Evolutionary conservation across 2,888 invertebrate species (phyloP).

Genomic region (Scelioninae gen. 2): DNA sequence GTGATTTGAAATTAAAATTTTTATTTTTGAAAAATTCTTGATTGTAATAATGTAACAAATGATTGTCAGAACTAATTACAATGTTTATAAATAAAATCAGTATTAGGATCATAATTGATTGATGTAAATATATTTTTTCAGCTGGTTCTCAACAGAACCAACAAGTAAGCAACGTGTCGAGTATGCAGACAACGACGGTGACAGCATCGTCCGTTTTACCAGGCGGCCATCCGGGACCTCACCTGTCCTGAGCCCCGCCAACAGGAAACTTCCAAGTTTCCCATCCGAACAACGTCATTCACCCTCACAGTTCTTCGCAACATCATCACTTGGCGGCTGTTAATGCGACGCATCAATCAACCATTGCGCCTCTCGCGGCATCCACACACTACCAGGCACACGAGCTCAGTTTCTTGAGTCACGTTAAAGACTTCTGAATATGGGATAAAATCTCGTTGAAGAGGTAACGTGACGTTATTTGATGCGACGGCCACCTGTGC

Average conservation of each 20-base stretch:
- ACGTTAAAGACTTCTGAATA: slow-evolving; percentile 75
- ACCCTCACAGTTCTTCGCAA: slow-evolving; percentile 69
- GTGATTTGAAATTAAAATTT: neutral
- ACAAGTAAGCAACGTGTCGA: slow-evolving; percentile 72
- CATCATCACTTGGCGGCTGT: slow-evolving; percentile 71
- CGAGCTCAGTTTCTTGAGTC: slow-evolving; percentile 72
- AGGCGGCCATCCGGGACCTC: slow-evolving; percentile 73
- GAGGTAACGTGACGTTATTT: slow-evolving; percentile 68
- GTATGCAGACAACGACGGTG: slow-evolving; percentile 71
- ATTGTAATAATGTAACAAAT: too few relatives aligned
- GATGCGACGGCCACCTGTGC: slow-evolving; percentile 42
- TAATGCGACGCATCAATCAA: slow-evolving; percentile 70
- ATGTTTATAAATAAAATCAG: too few relatives aligned
- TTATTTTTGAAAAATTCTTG: slow-evolving; percentile 13
- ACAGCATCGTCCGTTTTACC: slow-evolving; percentile 72
- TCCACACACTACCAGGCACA: slow-evolving; percentile 73
- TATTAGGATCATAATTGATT: too few relatives aligned
- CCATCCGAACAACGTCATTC: slow-evolving; percentile 74
- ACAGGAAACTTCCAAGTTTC: slow-evolving; percentile 75
- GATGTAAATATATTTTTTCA: slow-evolving; percentile 8
- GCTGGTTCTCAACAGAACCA: slow-evolving; percentile 72
- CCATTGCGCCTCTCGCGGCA: slow-evolving; percentile 68
- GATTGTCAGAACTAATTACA: too few relatives aligned
- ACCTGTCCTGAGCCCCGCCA: slow-evolving; percentile 76
- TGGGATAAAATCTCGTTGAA: slow-evolving; percentile 68